Percentiles rank a stretch among this genome's conserved stretches.
These are phyloP conservation scores for Rhaphigaster nebulosa DNA, from an alignment of 2,888 invertebrate genomes.

Conservation along the genomic window DNA sequence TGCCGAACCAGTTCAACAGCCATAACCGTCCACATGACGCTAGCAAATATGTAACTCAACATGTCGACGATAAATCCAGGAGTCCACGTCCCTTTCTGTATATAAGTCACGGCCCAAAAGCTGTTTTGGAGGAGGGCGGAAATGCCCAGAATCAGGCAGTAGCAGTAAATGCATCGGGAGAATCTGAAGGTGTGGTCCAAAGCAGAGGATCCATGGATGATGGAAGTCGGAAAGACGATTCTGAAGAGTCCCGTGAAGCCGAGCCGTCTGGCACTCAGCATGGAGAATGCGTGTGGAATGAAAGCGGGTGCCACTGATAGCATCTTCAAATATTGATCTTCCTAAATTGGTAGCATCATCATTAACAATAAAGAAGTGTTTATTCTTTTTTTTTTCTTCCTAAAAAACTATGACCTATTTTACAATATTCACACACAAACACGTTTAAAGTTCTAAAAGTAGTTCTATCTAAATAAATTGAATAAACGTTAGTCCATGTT, in stretches of 20 bases:
- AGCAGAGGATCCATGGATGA: slow-evolving; percentile 19
- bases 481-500: too few relatives aligned
- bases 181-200: background rate
- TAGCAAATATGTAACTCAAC: background rate
- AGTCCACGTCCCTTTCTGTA: background rate
- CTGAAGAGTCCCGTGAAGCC: background rate
- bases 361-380: too few relatives aligned
- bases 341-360: background rate
- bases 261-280: background rate
- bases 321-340: background rate
- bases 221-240: background rate
- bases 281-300: slow-evolving; percentile 13
- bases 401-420: too few relatives aligned
- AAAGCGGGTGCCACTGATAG: background rate
- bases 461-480: too few relatives aligned
- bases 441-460: too few relatives aligned
- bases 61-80: slow-evolving; percentile 41
- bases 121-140: background rate
- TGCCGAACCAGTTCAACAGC: slow-evolving; percentile 1
- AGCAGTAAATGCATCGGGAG: slow-evolving; percentile 22
- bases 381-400: background rate
- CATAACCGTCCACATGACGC: background rate
- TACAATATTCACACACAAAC: too few relatives aligned
- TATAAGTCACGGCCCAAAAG: background rate
- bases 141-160: background rate